Percentiles rank a stretch among this genome's conserved stretches.
phyloP scores from a whole-genome alignment of 2,888 invertebrate genomes.

The Pimpla rufipes region DNA sequence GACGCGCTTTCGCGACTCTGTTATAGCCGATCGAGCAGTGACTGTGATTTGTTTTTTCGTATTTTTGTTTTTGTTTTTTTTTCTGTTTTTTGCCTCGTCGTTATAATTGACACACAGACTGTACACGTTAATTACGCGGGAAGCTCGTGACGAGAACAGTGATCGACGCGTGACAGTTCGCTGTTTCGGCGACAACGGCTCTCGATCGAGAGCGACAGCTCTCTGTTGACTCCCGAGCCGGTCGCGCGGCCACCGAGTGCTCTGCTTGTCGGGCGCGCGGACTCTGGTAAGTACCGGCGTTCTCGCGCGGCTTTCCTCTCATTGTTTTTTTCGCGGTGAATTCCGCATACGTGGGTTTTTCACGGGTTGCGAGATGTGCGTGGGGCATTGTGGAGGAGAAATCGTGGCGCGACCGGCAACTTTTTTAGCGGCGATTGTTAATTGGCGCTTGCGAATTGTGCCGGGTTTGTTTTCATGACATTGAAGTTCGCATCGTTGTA shows the following conservation, averaged over 20 bases:
- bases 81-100: neutral
- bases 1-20: neutral
- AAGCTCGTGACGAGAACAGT: neutral
- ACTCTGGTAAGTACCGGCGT: neutral
- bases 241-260: neutral
- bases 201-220: slow-evolving; percentile 6
- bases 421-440: no score
- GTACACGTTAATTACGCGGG: neutral
- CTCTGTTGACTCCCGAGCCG: neutral
- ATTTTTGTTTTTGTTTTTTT: no score
- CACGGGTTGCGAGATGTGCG: neutral
- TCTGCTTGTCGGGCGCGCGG: neutral
- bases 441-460: no score
- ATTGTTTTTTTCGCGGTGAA: neutral
- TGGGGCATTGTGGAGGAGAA: no score
- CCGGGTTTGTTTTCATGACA: no score
- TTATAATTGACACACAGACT: neutral
- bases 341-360: no score
- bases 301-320: neutral
- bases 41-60: neutral
- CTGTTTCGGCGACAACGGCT: neutral
- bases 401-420: no score
- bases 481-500: no score
- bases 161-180: slow-evolving; percentile 37
- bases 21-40: slow-evolving; percentile 1